Evolutionary conservation across 1,140 invertebrate genomes (phyloP), one percentile per base, ranked within the genome.

Genomic region (Halictus rubicundus): DNA sequence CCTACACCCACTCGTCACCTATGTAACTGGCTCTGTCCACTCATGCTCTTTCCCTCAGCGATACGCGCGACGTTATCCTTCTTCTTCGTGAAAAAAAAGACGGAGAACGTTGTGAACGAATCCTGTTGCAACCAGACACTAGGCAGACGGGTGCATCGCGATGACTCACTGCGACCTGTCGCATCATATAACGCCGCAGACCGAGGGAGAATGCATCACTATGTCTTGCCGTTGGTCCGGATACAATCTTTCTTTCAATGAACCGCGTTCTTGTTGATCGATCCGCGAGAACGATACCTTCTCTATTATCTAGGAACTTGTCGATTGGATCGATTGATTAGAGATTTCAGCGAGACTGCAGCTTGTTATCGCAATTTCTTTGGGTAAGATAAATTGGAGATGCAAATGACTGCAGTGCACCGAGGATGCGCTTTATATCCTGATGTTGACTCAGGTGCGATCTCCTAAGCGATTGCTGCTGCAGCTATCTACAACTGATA

Each of bases 161-260:
- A 57, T 83, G 82, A 81, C 60, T 81, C 73, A 81, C 27, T 77
- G 54, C 66, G 75, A 75, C 78, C 78, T 82, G 64, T 71, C 70
- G 78, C 52, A 68, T 79, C 42, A 46, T 71, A 72, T 23, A 71
- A 61, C 21, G 39, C 9, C 12, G 12, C 14, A 19, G 14, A 9
- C 23, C n/a, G 37, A 14, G 46, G 16, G 25, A 60, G 25, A 64
- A 27, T 2, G 27, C 32, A 65, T 5, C 64, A n/a, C 42, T 6
- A 25, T 23, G 12, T 6, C 16, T 16, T 14, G 7, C 27, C 0
- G 3, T n/a, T 39, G 0, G 21, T 9, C 8, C 4, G 19, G 69
- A 10, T 16, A 49, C 52, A 52, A 0, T 54, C 52, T 54, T 7
- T 0, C 49, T n/a, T n/a, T n/a, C n/a, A n/a, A n/a, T n/a, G n/a